phyloP scores from a whole-genome alignment of 2,113 vertebrate genomes.

The Oreochromis aureus region DNA sequence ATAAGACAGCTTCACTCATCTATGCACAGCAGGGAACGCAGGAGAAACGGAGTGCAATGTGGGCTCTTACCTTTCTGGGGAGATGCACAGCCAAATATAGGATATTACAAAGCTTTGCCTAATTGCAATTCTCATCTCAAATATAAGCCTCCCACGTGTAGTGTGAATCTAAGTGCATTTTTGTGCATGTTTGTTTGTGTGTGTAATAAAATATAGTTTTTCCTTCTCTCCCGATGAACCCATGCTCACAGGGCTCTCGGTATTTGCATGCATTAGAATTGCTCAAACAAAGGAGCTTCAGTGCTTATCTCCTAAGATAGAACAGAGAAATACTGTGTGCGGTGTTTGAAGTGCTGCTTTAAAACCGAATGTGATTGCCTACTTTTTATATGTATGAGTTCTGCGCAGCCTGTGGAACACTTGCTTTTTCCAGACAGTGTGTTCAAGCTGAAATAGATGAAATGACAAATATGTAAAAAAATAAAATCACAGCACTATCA shows the following conservation, averaged over 20 bases:
- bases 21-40: slow-evolving; percentile 23
- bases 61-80: slow-evolving; percentile 43
- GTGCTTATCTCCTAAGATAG: slow-evolving; percentile 31
- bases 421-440: neutral
- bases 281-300: slow-evolving; percentile 15
- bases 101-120: slow-evolving; percentile 50
- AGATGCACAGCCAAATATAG: slow-evolving; percentile 58
- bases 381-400: slow-evolving; percentile 4
- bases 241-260: neutral
- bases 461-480: slow-evolving; percentile 4
- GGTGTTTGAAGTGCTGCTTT: neutral
- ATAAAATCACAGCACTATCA: slow-evolving; percentile 16
- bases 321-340: neutral
- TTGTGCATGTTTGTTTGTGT: slow-evolving; percentile 1
- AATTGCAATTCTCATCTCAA: slow-evolving; percentile 40
- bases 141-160: neutral
- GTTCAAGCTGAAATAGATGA: slow-evolving; percentile 8
- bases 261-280: slow-evolving; percentile 41
- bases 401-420: neutral
- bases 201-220: slow-evolving; percentile 18
- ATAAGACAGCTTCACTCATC: slow-evolving; percentile 50
- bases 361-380: neutral
- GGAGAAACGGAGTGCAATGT: slow-evolving; percentile 9
- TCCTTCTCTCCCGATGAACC: slow-evolving; percentile 6
- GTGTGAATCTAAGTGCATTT: slow-evolving; percentile 8